A percentile compares a stretch with the other conserved stretches of the same genome.
phyloP scores from a whole-genome alignment of 2,888 invertebrate genomes.

The Cataglyphis cursor region DNA sequence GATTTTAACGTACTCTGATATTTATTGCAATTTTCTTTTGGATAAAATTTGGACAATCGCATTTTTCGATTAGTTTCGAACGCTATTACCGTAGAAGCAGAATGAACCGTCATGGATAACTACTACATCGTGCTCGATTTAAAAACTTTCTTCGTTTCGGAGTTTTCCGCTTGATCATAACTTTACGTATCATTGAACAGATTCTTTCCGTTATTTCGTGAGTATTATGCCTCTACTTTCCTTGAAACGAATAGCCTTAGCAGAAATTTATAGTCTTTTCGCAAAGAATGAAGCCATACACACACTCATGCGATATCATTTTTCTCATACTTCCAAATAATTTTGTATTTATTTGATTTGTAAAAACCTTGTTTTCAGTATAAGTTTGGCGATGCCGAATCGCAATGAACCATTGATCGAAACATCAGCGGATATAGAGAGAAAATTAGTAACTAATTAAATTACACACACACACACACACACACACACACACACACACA shows the following conservation, averaged over 20 bases:
- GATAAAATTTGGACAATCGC: constrained; percentile 24
- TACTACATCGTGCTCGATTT: constrained; percentile 67
- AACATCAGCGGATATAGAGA: not conserved
- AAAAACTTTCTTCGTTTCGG: constrained; percentile 70
- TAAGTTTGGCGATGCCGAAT: not conserved
- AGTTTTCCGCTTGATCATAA: constrained; percentile 62
- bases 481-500: no score
- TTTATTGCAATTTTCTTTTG: constrained; percentile 25
- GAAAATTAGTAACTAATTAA: constrained; percentile 7
- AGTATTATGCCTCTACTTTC: constrained; percentile 45
- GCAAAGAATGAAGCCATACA: constrained; percentile 22
- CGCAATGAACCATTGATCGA: not conserved
- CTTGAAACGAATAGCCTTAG: constrained; percentile 48
- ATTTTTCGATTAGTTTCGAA: constrained; percentile 52
- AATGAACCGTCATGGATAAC: constrained; percentile 61
- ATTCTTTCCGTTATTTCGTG: constrained; percentile 64
- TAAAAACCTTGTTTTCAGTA: not conserved
- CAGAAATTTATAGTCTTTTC: constrained; percentile 23
- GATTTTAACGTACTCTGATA: constrained; percentile 14
- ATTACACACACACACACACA: no score
- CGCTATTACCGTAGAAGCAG: constrained; percentile 42
- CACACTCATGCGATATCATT: constrained; percentile 15
- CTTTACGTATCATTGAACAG: constrained; percentile 72
- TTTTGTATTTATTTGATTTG: not conserved
- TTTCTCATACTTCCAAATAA: constrained; percentile 26